These are phyloP conservation scores for Poeciliopsis occidentalis DNA, from an alignment of 2,113 vertebrate species.

Conservation along the genomic window DNA sequence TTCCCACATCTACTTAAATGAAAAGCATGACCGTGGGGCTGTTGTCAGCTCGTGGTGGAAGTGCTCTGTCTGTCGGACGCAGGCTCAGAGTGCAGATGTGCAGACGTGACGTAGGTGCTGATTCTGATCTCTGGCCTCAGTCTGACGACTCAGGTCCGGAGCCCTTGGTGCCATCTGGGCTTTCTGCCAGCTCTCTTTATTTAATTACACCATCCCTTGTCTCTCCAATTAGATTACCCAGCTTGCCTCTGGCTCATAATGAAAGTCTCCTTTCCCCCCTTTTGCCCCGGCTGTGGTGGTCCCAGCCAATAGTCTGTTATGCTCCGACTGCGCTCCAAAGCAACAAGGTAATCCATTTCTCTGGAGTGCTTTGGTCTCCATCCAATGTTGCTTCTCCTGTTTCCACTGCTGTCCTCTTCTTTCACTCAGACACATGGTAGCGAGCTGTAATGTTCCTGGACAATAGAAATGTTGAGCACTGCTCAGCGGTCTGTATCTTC, in stretches of 20 bases:
- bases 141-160: slow-evolving; percentile 1
- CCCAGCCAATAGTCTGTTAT: slow-evolving; percentile 34
- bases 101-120: slow-evolving; percentile 5
- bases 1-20: background rate
- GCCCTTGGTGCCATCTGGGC: background rate
- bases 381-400: slow-evolving; percentile 17
- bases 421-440: slow-evolving; percentile 8
- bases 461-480: background rate
- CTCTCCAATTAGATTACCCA: slow-evolving; percentile 60
- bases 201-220: slow-evolving; percentile 60
- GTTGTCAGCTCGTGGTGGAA: background rate
- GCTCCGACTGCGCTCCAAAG: slow-evolving; percentile 21
- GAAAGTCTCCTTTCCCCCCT: slow-evolving; percentile 24
- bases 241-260: slow-evolving; percentile 56
- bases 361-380: slow-evolving; percentile 34
- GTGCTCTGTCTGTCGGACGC: background rate
- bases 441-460: background rate
- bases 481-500: too few relatives aligned
- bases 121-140: slow-evolving; percentile 4
- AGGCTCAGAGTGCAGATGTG: background rate
- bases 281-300: slow-evolving; percentile 12
- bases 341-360: slow-evolving; percentile 48
- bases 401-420: background rate
- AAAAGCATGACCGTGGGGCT: background rate
- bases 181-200: slow-evolving; percentile 33